Conservation (phyloP, 1,140 invertebrate species). For the Drosophila simulans region DNA sequence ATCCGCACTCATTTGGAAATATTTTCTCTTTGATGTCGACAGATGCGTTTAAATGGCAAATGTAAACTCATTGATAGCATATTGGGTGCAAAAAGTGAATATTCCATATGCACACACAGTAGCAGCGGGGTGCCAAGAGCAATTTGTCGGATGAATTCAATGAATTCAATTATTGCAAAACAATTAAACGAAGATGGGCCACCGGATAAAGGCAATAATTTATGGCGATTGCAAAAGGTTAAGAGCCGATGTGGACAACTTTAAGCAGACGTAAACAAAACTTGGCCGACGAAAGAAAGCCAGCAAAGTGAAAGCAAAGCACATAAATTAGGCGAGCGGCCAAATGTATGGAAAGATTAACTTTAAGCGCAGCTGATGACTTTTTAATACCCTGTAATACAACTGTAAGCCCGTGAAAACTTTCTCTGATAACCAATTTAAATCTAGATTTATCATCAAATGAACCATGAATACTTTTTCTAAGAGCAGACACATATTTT, state of each 20-base stretch:
- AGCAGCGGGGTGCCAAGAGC: conserved; percentile 1
- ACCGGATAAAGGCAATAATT: conserved; percentile 32
- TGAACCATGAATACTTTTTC: too few relatives aligned
- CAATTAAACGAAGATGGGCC: conserved; percentile 41
- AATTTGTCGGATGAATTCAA: conserved; percentile 23
- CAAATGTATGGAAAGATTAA: conserved; percentile 9
- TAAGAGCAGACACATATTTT: too few relatives aligned
- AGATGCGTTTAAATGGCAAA: conserved; percentile 41
- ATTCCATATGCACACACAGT: conserved; percentile 16
- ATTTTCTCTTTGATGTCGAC: conserved; percentile 7
- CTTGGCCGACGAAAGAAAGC: conserved; percentile 32
- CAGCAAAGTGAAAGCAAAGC: conserved; percentile 40
- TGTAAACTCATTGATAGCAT: conserved; percentile 51
- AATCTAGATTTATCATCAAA: not conserved
- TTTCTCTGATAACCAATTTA: not conserved
- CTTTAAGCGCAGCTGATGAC: conserved; percentile 1
- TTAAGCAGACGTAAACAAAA: conserved; percentile 63
- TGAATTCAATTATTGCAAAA: conserved; percentile 28
- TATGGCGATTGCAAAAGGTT: conserved; percentile 40
- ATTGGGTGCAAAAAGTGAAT: conserved; percentile 28
- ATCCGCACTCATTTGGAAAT: not conserved
- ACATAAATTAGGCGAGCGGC: conserved; percentile 53
- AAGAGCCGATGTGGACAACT: conserved; percentile 31
- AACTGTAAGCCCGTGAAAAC: not conserved
- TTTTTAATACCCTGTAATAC: conserved; percentile 21